Evolutionary conservation across 2,797 vertebrate genomes (phyloP).

Genomic region (Denticeps clupeoides): DNA sequence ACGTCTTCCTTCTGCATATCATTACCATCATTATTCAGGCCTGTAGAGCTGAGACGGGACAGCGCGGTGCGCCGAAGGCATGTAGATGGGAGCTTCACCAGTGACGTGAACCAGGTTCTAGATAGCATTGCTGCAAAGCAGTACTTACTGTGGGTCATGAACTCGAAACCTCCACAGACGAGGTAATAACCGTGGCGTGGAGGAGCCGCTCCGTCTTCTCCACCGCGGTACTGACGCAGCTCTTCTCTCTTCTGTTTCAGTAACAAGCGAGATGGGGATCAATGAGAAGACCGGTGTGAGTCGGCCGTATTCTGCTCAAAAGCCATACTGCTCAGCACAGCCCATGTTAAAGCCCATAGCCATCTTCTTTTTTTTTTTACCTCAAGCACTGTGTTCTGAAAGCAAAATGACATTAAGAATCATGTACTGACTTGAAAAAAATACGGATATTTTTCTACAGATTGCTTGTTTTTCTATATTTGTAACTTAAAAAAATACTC

Average conservation of each 20-base stretch:
- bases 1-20: not conserved
- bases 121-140: constrained; percentile 87
- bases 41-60: constrained; percentile 50
- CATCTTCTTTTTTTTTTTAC: constrained; percentile 22
- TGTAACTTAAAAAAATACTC: constrained; percentile 33
- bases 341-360: constrained; percentile 16
- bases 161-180: constrained; percentile 61
- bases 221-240: not conserved
- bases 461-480: constrained; percentile 56
- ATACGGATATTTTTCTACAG: constrained; percentile 62
- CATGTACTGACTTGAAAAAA: no score
- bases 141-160: constrained; percentile 91
- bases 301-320: constrained; percentile 23
- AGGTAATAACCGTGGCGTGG: constrained; percentile 43
- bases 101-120: constrained; percentile 86
- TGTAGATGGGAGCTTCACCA: constrained; percentile 91
- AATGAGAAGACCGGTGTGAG: constrained; percentile 20
- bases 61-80: constrained; percentile 70
- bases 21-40: no score
- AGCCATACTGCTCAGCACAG: constrained; percentile 50
- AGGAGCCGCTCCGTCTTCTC: not conserved
- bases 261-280: constrained; percentile 39
- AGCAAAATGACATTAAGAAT: constrained; percentile 29
- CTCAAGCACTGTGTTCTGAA: constrained; percentile 32
- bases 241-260: constrained; percentile 37